phyloP scores from a whole-genome alignment of 2,113 vertebrate genomes.

The Hypocryptadius cinnamomeus region DNA sequence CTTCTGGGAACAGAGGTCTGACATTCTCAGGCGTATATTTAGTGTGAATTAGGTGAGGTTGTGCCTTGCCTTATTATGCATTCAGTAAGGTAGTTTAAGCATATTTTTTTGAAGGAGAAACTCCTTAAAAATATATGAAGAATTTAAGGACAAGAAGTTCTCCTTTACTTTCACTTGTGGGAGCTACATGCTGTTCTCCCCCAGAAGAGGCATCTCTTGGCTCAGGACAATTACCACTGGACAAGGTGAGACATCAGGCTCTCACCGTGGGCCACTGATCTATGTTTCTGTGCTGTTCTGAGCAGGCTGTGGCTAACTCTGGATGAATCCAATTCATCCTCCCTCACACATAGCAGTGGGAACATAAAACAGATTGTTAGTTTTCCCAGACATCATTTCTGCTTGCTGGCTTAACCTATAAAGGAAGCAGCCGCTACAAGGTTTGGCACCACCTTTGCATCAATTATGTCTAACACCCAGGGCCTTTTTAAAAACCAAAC shows the following conservation, averaged over 20 bases:
- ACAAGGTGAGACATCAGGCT: not conserved
- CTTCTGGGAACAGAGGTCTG: not conserved
- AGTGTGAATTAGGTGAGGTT: not conserved
- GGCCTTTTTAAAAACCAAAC: not conserved
- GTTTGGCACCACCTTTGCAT: not conserved
- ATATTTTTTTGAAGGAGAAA: not conserved
- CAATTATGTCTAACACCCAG: not conserved
- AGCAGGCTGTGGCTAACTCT: not conserved
- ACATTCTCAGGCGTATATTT: accelerated
- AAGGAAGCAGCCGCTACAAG: not conserved
- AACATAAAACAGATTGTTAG: not conserved
- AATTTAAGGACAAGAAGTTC: not conserved
- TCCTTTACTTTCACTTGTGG: not conserved
- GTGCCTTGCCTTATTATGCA: not conserved
- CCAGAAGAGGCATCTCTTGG: not conserved
- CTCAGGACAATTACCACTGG: not conserved
- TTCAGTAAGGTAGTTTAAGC: not conserved
- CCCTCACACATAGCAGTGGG: not conserved
- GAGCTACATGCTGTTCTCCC: not conserved
- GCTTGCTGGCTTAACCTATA: not conserved
- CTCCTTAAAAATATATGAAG: not conserved
- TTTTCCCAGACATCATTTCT: not conserved
- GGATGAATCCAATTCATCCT: not conserved
- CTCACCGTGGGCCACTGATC: accelerated
- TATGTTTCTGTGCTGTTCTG: not conserved